Conservation (phyloP, 35 echinoderm and acorn worm genomes). For the Eucidaris tribuloides region DNA sequence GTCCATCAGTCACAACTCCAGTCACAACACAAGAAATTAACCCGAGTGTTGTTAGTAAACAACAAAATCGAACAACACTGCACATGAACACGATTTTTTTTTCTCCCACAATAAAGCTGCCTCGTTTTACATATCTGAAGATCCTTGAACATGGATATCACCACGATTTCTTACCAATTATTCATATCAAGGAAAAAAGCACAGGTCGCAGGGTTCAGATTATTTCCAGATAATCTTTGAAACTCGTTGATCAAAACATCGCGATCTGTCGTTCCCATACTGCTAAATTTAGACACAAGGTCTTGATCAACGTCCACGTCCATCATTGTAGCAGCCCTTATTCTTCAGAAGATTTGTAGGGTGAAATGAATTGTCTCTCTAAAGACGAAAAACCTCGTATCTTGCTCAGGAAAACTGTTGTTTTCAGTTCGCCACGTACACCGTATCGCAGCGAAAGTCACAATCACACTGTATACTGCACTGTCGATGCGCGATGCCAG, state of each 20-base stretch:
- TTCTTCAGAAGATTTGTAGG: too few relatives aligned
- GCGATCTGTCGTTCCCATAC: conserved; percentile 89
- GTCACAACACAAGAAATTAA: too few relatives aligned
- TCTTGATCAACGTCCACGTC: conserved; percentile 96
- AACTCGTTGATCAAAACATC: conserved; percentile 99
- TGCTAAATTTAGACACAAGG: conserved; percentile 93
- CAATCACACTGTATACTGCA: background rate
- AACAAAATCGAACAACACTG: too few relatives aligned
- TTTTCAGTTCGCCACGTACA: background rate
- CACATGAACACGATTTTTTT: too few relatives aligned
- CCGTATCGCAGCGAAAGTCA: background rate
- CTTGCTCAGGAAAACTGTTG: too few relatives aligned
- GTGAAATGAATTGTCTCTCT: background rate
- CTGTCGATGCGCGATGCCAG: background rate
- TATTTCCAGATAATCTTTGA: conserved; percentile 90
- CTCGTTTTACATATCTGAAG: too few relatives aligned
- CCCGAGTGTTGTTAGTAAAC: too few relatives aligned
- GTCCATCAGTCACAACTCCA: too few relatives aligned
- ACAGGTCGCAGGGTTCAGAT: conserved; percentile 90
- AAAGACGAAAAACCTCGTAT: conserved; percentile 4
- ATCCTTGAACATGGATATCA: too few relatives aligned
- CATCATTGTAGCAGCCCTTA: conserved; percentile 32
- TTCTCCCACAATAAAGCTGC: too few relatives aligned
- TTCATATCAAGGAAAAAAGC: conserved; percentile 99
- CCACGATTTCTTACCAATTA: conserved; percentile 97